Evolutionary conservation across 1,140 invertebrate genomes (phyloP).

Genomic region (Neuroterus valhalla): DNA sequence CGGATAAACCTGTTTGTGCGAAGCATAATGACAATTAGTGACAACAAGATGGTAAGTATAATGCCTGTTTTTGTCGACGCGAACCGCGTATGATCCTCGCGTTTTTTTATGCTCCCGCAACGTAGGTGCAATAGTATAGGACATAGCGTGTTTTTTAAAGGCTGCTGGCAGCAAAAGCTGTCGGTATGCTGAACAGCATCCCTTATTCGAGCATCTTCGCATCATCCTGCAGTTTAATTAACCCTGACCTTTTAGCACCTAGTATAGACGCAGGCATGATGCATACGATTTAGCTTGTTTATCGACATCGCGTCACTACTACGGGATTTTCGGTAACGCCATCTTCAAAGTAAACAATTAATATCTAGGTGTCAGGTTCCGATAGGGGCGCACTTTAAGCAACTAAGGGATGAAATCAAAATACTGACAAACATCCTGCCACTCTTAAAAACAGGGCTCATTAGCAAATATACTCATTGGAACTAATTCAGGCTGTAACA

Average conservation of each 20-base stretch:
- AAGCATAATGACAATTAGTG: slow-evolving; percentile 97
- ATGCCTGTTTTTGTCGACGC: slow-evolving; percentile 54
- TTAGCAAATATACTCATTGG: not conserved
- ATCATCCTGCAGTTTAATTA: slow-evolving; percentile 46
- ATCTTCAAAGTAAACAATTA: slow-evolving; percentile 27
- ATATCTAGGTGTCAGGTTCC: not conserved
- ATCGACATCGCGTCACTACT: slow-evolving; percentile 39
- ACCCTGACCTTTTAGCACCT: slow-evolving; percentile 61
- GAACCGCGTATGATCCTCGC: slow-evolving; percentile 57
- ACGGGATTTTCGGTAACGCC: slow-evolving; percentile 37
- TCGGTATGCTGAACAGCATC: slow-evolving; percentile 35
- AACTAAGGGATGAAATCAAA: slow-evolving; percentile 11
- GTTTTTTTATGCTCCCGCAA: slow-evolving; percentile 53
- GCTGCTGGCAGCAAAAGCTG: slow-evolving; percentile 38
- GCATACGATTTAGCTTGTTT: slow-evolving; percentile 65
- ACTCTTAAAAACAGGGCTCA: not conserved
- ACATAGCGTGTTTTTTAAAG: slow-evolving; percentile 42
- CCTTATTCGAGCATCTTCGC: slow-evolving; percentile 49
- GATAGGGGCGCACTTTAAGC: slow-evolving; percentile 4
- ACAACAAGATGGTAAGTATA: slow-evolving; percentile 97
- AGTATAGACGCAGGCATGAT: slow-evolving; percentile 70
- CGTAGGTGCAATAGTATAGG: slow-evolving; percentile 60
- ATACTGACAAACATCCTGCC: slow-evolving; percentile 3
- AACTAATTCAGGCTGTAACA: not conserved
- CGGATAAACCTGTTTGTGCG: slow-evolving; percentile 97